These are phyloP conservation scores for Peromyscus maniculatus DNA, from an alignment of 2,113 vertebrate genomes.

Conservation along the genomic window DNA sequence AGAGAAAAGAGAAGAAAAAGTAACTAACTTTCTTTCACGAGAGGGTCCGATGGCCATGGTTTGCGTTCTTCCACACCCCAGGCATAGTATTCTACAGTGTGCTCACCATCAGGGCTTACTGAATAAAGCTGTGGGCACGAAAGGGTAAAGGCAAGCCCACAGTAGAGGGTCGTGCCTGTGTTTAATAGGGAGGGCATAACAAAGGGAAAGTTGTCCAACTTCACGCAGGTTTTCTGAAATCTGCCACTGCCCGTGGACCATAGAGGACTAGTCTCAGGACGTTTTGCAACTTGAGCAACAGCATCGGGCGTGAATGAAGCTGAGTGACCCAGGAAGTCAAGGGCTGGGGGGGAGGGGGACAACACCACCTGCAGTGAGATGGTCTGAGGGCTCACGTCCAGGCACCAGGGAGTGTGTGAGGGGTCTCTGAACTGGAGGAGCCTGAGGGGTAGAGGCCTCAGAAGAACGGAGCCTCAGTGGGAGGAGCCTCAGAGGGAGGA, in stretches of 20 bases:
- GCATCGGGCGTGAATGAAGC: neutral
- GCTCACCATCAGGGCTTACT: neutral
- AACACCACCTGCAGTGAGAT: neutral
- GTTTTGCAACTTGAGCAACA: too few species aligned
- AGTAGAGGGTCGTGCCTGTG: neutral
- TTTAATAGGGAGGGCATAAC: neutral
- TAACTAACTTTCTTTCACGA: neutral
- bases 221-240: neutral
- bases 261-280: rapidly evolving
- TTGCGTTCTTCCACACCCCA: neutral
- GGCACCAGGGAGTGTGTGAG: rapidly evolving
- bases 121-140: neutral
- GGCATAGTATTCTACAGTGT: neutral
- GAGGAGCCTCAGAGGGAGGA: neutral
- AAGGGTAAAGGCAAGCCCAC: neutral
- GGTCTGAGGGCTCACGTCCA: neutral
- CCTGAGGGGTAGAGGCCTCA: neutral
- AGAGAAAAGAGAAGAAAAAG: neutral
- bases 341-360: neutral
- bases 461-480: neutral
- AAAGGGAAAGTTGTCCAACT: neutral
- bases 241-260: neutral
- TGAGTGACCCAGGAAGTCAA: neutral
- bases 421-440: neutral
- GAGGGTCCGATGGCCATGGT: too few species aligned